These are phyloP conservation scores for Solenodon paradoxus DNA, from an alignment of 2,113 vertebrate species.

Conservation along the genomic window DNA sequence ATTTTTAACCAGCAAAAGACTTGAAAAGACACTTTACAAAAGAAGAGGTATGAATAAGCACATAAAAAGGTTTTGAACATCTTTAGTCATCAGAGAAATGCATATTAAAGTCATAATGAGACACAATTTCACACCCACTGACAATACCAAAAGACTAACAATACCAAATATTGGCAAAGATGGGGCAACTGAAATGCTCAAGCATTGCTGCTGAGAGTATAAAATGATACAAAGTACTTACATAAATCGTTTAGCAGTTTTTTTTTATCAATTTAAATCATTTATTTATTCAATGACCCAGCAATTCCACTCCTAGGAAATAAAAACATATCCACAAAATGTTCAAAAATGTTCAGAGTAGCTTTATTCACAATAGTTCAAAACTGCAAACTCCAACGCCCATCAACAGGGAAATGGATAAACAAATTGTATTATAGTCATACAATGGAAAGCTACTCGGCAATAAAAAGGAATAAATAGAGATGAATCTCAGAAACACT, in stretches of 20 bases:
- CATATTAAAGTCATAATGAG: conserved; percentile 34
- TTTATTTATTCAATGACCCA: not conserved
- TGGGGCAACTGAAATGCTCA: not conserved
- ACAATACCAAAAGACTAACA: conserved; percentile 28
- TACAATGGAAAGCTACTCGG: not conserved
- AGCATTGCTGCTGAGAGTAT: not conserved
- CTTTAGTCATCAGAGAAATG: conserved; percentile 30
- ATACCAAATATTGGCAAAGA: conserved; percentile 12
- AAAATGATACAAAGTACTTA: not conserved
- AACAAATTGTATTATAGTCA: not conserved
- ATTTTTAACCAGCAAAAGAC: conserved; percentile 9
- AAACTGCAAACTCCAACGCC: not conserved
- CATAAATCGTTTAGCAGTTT: not conserved
- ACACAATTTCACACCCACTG: not conserved
- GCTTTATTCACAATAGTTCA: conserved; percentile 9
- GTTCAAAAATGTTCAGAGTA: not conserved
- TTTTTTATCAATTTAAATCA: not conserved
- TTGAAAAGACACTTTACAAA: not conserved
- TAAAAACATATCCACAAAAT: not conserved
- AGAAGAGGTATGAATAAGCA: conserved; percentile 26
- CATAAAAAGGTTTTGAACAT: not conserved
- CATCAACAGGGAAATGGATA: not conserved
- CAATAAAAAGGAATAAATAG: conserved; percentile 20
- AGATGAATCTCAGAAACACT: not conserved
- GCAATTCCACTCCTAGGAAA: conserved; percentile 1